phyloP scores from a whole-genome alignment of 2,113 vertebrate genomes.

The Nansenia antarctica region DNA sequence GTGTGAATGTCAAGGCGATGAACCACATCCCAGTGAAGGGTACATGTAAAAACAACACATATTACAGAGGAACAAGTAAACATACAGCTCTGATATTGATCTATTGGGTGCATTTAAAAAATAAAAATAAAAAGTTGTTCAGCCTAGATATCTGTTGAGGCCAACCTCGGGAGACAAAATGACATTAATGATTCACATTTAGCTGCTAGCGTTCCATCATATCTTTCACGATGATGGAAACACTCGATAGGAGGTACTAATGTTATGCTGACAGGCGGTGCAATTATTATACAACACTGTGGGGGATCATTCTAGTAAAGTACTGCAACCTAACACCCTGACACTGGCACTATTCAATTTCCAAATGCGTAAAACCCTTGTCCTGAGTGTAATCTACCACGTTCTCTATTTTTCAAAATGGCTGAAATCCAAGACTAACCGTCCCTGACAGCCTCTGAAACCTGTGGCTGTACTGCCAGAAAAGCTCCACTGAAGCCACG shows the following conservation, averaged over 20 bases:
- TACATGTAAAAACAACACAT: no score
- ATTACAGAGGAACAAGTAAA: no score
- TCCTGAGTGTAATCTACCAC: not conserved
- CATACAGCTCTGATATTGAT: not conserved
- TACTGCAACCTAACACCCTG: constrained; percentile 43
- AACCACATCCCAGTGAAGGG: no score
- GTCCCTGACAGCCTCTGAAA: not conserved
- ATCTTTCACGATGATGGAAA: constrained; percentile 63
- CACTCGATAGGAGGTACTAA: constrained; percentile 51
- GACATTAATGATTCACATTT: constrained; percentile 50
- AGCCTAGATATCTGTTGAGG: constrained; percentile 19
- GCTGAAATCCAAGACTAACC: constrained; percentile 5
- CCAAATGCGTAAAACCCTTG: constrained; percentile 3
- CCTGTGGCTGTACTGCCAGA: not conserved
- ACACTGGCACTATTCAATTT: constrained; percentile 15
- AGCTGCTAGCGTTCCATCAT: constrained; percentile 40
- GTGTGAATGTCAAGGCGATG: no score
- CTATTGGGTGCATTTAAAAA: no score
- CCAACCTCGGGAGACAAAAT: constrained; percentile 31
- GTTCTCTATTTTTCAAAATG: not conserved
- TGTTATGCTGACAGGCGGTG: constrained; percentile 48
- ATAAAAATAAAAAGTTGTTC: no score
- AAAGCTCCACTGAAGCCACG: constrained; percentile 24
- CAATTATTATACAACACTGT: constrained; percentile 47
- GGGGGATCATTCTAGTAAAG: constrained; percentile 24